Evolutionary conservation across 2,797 vertebrate genomes (phyloP), one percentile per base, ranked within the genome.

Genomic region (Mormyrus hasselquistii): DNA sequence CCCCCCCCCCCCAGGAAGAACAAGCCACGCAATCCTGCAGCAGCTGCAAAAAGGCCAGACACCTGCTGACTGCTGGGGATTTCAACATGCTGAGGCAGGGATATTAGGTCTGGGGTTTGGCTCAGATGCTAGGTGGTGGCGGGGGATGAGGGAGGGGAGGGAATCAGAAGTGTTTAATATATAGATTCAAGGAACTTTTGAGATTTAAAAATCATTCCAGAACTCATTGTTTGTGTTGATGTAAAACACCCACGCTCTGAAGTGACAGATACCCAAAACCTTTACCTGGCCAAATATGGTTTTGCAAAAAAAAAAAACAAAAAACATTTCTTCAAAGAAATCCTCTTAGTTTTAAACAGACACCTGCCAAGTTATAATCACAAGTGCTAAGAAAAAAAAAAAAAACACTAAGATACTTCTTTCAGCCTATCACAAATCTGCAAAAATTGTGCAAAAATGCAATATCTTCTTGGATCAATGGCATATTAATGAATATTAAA

Each of bases 51-150:
- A n/a, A 14, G 38, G 86, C 14, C 86, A 87, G 86, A 65, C 55
- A 59, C 34, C 34, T 25, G 86, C 86, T 87, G 86, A 87, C 86
- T 62, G 41, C 55, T n/a, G 55, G 53, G 34, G 38, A 62, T 59
- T 87, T 19, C 38, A 47, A 59, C 34, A 87, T n/a, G 86, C 86
- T 87, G 86, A 87, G 86, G 16, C 86, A 87, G 86, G 55, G 34
- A 86, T 38, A 73, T 16, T 38, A 14, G n/a, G 57, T 7, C 10
- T n/a, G 86, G 25, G 16, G 41, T 19, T n/a, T 62, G 55, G 14
- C 38, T 34, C 1, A 1, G 29, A 34, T 34, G 29, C 29, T 34
- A 38, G 8, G 34, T 8, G 79, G 44, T 2, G 29, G 25, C 6
- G 10, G 22, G 10, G n/a, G 50, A 3, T 3, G 49, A 50, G 49